Percentiles rank a stretch among this genome's conserved stretches.
Conservation (phyloP, 2,113 vertebrate genomes). For the Platysternon megacephalum region DNA sequence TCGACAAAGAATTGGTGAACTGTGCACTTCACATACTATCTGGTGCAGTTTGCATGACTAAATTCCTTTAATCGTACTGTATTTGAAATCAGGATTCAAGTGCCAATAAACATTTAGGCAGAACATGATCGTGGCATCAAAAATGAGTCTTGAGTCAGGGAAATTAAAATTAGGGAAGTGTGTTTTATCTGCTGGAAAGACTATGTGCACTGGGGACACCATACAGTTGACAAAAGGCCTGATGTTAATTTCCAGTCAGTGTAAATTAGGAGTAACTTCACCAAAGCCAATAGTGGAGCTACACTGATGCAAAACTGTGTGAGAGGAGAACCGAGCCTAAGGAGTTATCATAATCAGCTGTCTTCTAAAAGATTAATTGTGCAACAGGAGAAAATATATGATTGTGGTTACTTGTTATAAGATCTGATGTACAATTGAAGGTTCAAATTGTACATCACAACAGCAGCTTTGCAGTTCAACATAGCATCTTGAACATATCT, state of each 20-base stretch:
- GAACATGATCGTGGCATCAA: accelerated
- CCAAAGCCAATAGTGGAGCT: neutral
- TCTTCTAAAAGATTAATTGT: neutral
- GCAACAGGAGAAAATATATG: neutral
- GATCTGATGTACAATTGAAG: neutral
- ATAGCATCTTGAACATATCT: neutral
- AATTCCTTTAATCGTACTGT: neutral
- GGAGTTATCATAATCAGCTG: neutral
- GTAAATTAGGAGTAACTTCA: neutral
- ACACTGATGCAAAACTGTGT: neutral
- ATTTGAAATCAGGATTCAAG: neutral
- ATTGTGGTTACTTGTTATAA: neutral
- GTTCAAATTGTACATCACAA: no score
- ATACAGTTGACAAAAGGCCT: neutral
- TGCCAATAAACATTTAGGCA: neutral
- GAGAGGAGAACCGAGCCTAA: neutral
- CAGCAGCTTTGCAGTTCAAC: neutral
- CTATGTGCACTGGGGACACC: neutral
- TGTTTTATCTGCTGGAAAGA: neutral
- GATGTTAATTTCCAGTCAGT: neutral
- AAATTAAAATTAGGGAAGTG: neutral
- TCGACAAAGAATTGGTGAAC: slow-evolving; percentile 1
- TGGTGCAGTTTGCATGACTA: neutral
- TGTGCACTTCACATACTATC: neutral
- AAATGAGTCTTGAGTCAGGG: neutral